Percentiles rank a stretch among this genome's conserved stretches.
Conservation (phyloP, 2,113 vertebrate genomes). For the Cavia aperea region DNA sequence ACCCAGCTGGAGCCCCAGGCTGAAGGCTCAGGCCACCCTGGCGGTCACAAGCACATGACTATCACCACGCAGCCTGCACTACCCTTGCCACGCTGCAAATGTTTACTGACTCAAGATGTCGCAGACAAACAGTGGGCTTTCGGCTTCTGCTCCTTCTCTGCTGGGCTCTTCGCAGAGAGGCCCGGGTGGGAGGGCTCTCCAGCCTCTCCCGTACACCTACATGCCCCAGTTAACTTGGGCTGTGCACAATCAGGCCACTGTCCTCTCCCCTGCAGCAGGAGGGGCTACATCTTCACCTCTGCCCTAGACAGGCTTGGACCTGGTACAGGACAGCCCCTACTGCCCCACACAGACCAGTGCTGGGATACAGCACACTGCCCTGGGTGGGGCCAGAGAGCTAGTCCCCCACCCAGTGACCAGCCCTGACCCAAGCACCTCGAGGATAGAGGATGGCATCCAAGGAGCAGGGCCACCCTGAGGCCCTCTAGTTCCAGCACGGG, state of each 20-base stretch:
- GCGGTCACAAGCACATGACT: neutral
- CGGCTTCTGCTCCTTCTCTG: neutral
- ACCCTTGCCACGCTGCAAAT: neutral
- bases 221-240: neutral
- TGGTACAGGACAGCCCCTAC: neutral
- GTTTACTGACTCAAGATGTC: too few species aligned
- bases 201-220: neutral
- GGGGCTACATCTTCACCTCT: too few species aligned
- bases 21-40: neutral
- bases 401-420: neutral
- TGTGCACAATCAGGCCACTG: neutral
- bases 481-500: neutral
- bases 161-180: neutral
- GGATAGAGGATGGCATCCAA: rapidly evolving
- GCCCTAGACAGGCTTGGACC: neutral
- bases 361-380: neutral
- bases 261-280: neutral
- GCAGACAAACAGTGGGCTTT: neutral
- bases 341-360: rapidly evolving
- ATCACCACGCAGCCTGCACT: rapidly evolving
- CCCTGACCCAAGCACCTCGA: neutral
- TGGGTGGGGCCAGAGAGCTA: too few species aligned
- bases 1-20: neutral
- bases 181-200: neutral
- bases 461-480: too few species aligned